Evolutionary conservation across 92 coral and sea anemone genomes (phyloP).

Genomic region (Diadumene lineata): DNA sequence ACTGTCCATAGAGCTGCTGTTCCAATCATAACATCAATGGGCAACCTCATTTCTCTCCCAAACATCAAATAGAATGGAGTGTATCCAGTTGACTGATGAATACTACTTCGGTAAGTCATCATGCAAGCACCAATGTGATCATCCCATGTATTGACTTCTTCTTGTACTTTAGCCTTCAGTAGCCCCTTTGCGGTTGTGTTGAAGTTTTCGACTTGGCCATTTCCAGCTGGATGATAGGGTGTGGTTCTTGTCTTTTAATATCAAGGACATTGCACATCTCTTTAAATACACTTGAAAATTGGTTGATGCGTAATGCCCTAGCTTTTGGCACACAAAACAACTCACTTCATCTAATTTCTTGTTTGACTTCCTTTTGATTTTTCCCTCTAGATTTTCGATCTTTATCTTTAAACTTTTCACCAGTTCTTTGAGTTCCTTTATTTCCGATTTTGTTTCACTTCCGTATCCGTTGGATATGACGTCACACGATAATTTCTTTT

Average conservation of each 20-base stretch:
- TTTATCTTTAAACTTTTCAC: too few species aligned
- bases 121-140: constrained; percentile 20
- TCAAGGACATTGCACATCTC: constrained; percentile 40
- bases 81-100: constrained; percentile 29
- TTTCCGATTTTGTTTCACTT: too few species aligned
- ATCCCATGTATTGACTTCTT: constrained; percentile 16
- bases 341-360: too few species aligned
- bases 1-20: constrained; percentile 30
- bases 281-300: constrained; percentile 27
- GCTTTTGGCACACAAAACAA: too few species aligned
- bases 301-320: too few species aligned
- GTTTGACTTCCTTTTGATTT: too few species aligned
- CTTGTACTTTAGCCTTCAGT: constrained; percentile 24
- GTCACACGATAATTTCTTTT: too few species aligned
- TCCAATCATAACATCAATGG: constrained; percentile 42
- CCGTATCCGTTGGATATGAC: too few species aligned
- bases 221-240: constrained; percentile 45
- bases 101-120: constrained; percentile 55
- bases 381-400: too few species aligned
- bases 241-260: constrained; percentile 43
- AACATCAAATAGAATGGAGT: constrained; percentile 43
- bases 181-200: constrained; percentile 21
- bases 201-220: constrained; percentile 45
- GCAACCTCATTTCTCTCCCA: constrained; percentile 41
- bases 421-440: too few species aligned